Percentiles rank a stretch among this genome's conserved stretches.
These are phyloP conservation scores for Xanthia icteritia DNA, from an alignment of 2,888 invertebrate genomes.

Conservation along the genomic window DNA sequence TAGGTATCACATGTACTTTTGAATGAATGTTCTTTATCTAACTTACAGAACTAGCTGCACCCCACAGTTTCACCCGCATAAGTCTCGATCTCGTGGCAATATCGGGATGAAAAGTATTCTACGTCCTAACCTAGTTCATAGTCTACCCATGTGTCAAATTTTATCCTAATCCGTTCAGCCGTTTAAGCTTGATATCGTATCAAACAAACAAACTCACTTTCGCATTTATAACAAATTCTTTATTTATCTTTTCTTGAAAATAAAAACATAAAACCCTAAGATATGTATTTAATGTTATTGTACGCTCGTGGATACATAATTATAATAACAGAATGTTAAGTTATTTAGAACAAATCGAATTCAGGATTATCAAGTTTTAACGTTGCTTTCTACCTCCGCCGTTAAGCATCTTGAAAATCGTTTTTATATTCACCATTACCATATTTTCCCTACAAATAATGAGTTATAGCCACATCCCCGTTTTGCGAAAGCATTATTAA, in stretches of 20 bases:
- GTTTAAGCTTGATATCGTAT: too few relatives aligned
- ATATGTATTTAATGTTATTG: too few relatives aligned
- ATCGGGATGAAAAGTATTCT: too few relatives aligned
- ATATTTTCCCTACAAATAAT: constrained; percentile 42
- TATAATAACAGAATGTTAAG: background rate
- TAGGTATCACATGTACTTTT: background rate
- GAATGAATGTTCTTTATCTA: background rate
- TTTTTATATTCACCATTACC: constrained; percentile 4
- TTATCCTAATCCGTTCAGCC: too few relatives aligned
- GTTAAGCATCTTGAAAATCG: background rate
- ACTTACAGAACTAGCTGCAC: too few relatives aligned
- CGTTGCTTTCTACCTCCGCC: background rate
- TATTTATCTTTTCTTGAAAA: background rate
- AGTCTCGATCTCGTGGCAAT: too few relatives aligned
- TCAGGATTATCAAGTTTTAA: background rate
- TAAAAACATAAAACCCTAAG: too few relatives aligned
- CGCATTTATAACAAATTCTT: background rate
- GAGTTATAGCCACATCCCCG: constrained; percentile 10
- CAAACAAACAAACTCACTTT: too few relatives aligned
- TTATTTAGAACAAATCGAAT: background rate
- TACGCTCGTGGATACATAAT: too few relatives aligned
- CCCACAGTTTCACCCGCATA: too few relatives aligned
- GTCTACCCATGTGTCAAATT: too few relatives aligned
- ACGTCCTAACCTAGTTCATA: too few relatives aligned
- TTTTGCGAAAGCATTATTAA: constrained; percentile 43